These are phyloP conservation scores for Pedicia rivosa DNA, from an alignment of 2,888 invertebrate species.

Conservation along the genomic window DNA sequence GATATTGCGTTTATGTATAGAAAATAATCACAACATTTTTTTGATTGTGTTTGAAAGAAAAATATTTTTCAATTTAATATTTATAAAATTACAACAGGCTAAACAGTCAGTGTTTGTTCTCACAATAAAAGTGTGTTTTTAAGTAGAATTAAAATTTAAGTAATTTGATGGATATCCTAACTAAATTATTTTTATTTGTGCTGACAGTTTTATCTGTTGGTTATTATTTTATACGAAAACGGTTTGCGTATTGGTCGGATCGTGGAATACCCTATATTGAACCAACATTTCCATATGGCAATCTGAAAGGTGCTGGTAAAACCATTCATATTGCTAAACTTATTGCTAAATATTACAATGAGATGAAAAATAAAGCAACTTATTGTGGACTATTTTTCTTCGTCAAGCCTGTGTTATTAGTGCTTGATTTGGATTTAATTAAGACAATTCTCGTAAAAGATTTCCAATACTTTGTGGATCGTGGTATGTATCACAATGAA, in stretches of 20 bases:
- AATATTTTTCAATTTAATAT: no score
- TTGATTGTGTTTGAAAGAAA: no score
- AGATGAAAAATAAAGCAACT: conserved; percentile 17
- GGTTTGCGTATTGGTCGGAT: conserved; percentile 16
- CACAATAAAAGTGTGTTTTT: no score
- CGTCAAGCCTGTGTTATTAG: conserved; percentile 15
- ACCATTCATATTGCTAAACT: conserved; percentile 16
- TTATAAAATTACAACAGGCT: no score
- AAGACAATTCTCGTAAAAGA: conserved; percentile 23
- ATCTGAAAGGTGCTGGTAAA: conserved; percentile 16
- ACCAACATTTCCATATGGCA: conserved; percentile 18
- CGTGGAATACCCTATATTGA: conserved; percentile 19
- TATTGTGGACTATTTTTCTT: conserved; percentile 21
- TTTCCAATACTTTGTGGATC: conserved; percentile 25
- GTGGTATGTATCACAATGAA: conserved; percentile 21
- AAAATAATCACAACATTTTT: no score
- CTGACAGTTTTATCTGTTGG: no score
- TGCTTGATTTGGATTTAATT: conserved; percentile 21
- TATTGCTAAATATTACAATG: conserved; percentile 18
- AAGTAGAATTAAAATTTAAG: no score
- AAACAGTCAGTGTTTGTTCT: no score
- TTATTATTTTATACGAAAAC: conserved; percentile 5
- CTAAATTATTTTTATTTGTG: no score
- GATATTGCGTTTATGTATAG: no score
- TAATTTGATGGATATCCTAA: no score